Base-by-base conservation (phyloP, 2,888 invertebrate genomes). In the Caenorhabditis sp. region DNA sequence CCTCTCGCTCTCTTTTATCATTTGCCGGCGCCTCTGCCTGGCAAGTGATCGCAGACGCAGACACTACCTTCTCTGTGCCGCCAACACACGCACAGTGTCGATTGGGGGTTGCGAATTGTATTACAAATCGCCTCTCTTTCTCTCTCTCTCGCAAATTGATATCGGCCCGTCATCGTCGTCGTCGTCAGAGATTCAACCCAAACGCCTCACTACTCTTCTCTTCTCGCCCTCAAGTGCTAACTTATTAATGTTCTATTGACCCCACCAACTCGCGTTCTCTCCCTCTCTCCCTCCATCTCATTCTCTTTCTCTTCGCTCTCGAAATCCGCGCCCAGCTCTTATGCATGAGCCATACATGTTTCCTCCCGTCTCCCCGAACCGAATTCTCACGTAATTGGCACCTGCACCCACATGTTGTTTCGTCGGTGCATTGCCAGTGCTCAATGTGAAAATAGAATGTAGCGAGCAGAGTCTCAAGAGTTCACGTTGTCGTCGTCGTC, bases 21-120 rank as follows among this genome's bases (percentile, higher is more conserved):
- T 58, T n/a, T 64, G 44, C 50, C 51, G 58, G 37, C 58, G 15
- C 32, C 4, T n/a, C n/a, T n/a, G n/a, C n/a, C n/a, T n/a, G 44
- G 26, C 15, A 3, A 65, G 60, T 65, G 60, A 74, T 65, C 58
- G 32, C 40, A 76, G 76, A 76, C 76, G 76, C 67, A 76, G 76
- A 53, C 60, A 72, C 56, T 64, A 53, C 18, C 55, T 71, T 55
- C 28, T 37, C 56, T 22, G 28, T 60, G 5, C 47, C 44, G 65
- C 74, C 74, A 61, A 76, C 61, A 62, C 74, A 76, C 61, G 55
- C 74, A 60, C 58, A 35, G 60, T 35, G 40, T 74, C n/a, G n/a
- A n/a, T n/a, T n/a, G n/a, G n/a, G n/a, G n/a, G 67, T 76, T 76
- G 76, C 76, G n/a, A 67, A 67, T 67, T 76, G 76, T 76, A n/a